Conservation (phyloP, 1,140 invertebrate species). For the Papilio dardanus region DNA sequence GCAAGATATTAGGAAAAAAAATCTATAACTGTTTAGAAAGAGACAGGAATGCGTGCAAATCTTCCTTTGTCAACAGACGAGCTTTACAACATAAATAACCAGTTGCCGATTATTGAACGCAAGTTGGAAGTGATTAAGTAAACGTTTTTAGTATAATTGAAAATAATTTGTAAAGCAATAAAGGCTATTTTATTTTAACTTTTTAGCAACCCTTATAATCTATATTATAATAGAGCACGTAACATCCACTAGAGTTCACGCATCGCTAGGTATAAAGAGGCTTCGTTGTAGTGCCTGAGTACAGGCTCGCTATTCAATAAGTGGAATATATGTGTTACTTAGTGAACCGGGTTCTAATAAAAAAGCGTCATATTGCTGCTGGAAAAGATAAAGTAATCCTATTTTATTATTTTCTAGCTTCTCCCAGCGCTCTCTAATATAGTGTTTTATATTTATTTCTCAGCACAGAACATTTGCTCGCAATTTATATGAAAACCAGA, state of each 20-base stretch:
- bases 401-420: conserved; percentile 3
- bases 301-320: conserved; percentile 5
- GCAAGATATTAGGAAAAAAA: no score
- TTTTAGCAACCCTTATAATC: neutral
- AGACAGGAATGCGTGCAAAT: no score
- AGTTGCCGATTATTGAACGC: no score
- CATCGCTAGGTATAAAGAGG: neutral
- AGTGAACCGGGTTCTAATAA: conserved; percentile 2
- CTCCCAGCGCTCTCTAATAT: neutral
- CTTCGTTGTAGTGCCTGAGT: neutral
- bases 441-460: neutral
- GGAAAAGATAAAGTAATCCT: conserved; percentile 4
- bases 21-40: no score
- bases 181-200: no score
- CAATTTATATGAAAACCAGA: neutral
- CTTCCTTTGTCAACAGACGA: no score
- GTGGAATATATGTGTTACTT: conserved; percentile 6
- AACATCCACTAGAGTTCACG: neutral
- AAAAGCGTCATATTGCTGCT: conserved; percentile 1
- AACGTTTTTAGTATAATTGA: no score
- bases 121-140: no score
- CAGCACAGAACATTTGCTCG: neutral
- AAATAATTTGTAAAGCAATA: no score
- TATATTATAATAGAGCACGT: neutral
- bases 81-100: no score